Conservation (phyloP, 1,140 invertebrate species). For the Bradysia coprophila region DNA sequence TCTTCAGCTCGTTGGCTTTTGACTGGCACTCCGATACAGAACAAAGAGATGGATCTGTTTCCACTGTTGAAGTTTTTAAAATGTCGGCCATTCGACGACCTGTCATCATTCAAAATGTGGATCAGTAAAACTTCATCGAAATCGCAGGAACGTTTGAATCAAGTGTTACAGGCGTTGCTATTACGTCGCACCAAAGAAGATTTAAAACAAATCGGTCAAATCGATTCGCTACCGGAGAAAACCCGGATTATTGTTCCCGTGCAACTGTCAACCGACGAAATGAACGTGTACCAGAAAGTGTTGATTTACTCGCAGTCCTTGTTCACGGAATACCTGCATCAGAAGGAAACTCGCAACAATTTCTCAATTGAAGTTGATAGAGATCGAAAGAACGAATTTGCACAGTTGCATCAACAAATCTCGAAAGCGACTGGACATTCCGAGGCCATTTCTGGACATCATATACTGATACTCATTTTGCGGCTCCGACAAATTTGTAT, state of each 20-base stretch:
- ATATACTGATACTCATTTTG: conserved; percentile 67
- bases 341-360: conserved; percentile 28
- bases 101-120: conserved; percentile 49
- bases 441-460: too few species aligned
- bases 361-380: conserved; percentile 11
- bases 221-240: conserved; percentile 47
- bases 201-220: conserved; percentile 34
- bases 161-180: conserved; percentile 62
- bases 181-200: conserved; percentile 70
- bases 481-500: conserved; percentile 75
- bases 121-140: conserved; percentile 45
- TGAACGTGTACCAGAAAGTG: conserved; percentile 57
- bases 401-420: too few species aligned
- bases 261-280: conserved; percentile 46
- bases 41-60: conserved; percentile 78
- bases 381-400: too few species aligned
- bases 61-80: conserved; percentile 69
- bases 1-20: conserved; percentile 59
- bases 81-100: conserved; percentile 74
- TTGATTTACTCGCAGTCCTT: conserved; percentile 49
- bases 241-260: conserved; percentile 33
- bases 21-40: conserved; percentile 91
- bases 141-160: conserved; percentile 50
- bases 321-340: conserved; percentile 55
- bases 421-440: too few species aligned